Evolutionary conservation across 1,140 invertebrate species (phyloP), one percentile per base, ranked within the genome.

Genomic region (Apocrypta bakeri): DNA sequence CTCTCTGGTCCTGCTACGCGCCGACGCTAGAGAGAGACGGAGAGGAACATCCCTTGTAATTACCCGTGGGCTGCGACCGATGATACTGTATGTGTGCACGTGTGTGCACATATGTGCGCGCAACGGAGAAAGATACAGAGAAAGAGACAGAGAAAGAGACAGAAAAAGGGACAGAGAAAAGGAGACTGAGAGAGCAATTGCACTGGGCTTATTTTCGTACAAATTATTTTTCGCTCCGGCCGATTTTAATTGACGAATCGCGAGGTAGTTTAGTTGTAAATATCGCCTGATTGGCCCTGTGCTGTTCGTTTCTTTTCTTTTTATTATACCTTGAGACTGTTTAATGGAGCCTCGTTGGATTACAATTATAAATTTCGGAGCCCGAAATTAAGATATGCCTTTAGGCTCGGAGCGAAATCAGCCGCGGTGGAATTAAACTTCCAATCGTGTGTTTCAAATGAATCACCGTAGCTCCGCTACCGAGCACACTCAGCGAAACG

Each of bases 21-120:
- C 68, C 21, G 68, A 56, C 48, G 48, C 48, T 56, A 56, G 48
- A 48, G 42, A 48, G 12, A 48, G 42, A 48, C 4, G 8, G 42
- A 48, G 42, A 56, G 21, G 48, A 91, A 86, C 90, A 91, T 90
- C 90, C 90, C 91, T 92, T 88, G 88, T 90, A 90, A 91, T 92
- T 91, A 89, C 90, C 88, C 86, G 83, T 87, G 86, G 85, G 86
- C 86, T 85, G 81, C 84, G 37, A 73, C 40, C 63, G 63, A 2
- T 29, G 63, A 24, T 24, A 14, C n/a, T 71, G 11, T 40, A 37
- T 73, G 64, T 29, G 42, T 17, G 42, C 42, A 17, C 42, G 42
- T 4, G 48, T 21, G 48, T 42, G 40, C n/a, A n/a, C n/a, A n/a
- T n/a, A n/a, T 48, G 42, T 17, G 42, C 3, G 42, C 42, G n/a